Evolutionary conservation across 2,113 vertebrate genomes (phyloP), one percentile per base, ranked within the genome.

Genomic region (Pelobates fuscus): DNA sequence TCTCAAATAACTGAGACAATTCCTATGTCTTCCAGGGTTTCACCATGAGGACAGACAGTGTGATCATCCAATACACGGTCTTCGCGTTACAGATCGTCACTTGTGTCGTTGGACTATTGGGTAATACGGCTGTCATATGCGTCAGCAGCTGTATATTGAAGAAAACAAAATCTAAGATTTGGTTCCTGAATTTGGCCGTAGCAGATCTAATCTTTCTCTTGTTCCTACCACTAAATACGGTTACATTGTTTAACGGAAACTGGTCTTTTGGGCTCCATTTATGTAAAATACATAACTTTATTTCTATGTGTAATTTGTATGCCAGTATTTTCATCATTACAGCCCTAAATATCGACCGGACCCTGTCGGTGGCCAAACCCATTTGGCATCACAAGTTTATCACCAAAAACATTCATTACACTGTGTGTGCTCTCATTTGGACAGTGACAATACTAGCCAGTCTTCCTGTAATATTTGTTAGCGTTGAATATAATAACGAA

Each of bases 151-250:
- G 61, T 18, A 37, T 18, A 21, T 44, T 60, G 55, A 71, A 62
- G 58, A 49, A 46, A 21, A 20, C 23, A 8, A 61, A 71, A 1
- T 71, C 24, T 29, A 71, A 62, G 24, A 43, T 71, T 6, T 71
- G 70, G 70, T 71, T 71, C 26, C 59, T 71, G 21, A 60, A 71
- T 58, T 29, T 71, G 70, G 70, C 70, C 2, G 32, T 62, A n/a
- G 55, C 58, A 10, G 70, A 71, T 26, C 10, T 71, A 11, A 17
- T 21, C 23, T 71, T 71, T 21, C 17, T 46, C 37, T 2, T 71
- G 30, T 44, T 20, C 21, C 21, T 62, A 15, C 70, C 70, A 2
- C 23, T 71, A 8, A 25, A 44, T 8, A 4, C 26, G 8, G 58
- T 29, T 5, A 37, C 17, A 8, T 21, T 71, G 8, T 46, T 43